Percentiles rank a stretch among this genome's conserved stretches.
These are phyloP conservation scores for Heterodera schachtii DNA, from an alignment of 1,140 invertebrate species.

Conservation along the genomic window DNA sequence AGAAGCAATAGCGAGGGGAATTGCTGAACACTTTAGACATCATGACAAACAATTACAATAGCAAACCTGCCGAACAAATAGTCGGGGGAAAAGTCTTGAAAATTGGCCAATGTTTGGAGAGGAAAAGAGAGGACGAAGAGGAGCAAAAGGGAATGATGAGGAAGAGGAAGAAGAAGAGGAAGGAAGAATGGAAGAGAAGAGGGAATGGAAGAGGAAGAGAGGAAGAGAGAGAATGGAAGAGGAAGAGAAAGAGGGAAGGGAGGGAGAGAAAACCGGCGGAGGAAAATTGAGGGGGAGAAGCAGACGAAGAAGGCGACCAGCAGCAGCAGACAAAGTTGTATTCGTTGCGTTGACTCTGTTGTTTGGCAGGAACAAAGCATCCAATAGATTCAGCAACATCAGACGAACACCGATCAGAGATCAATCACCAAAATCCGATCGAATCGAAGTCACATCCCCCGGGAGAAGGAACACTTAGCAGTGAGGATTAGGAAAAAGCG, in stretches of 20 bases:
- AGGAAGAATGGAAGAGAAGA: neutral
- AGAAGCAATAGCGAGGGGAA: conserved; percentile 54
- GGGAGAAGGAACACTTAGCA: neutral
- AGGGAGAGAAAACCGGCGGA: neutral
- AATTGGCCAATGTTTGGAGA: neutral
- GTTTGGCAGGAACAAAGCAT: neutral
- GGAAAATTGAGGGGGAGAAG: neutral
- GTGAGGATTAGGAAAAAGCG: neutral
- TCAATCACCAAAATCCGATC: neutral
- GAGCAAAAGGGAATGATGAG: neutral
- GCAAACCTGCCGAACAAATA: conserved; percentile 10
- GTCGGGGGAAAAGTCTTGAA: neutral
- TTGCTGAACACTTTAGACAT: conserved; percentile 39
- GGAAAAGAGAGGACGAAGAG: neutral
- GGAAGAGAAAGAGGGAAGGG: no score
- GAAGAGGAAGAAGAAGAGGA: neutral
- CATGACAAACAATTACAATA: no score
- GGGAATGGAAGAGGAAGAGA: no score
- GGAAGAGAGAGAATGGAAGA: neutral
- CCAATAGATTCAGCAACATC: neutral
- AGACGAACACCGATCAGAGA: neutral
- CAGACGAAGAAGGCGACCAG: neutral
- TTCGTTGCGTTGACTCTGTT: neutral
- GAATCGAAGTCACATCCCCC: no score
- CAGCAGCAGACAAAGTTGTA: neutral